A percentile compares a stretch with the other conserved stretches of the same genome.
These are phyloP conservation scores for Oceanites oceanicus DNA, from an alignment of 2,113 vertebrate species.

Conservation along the genomic window DNA sequence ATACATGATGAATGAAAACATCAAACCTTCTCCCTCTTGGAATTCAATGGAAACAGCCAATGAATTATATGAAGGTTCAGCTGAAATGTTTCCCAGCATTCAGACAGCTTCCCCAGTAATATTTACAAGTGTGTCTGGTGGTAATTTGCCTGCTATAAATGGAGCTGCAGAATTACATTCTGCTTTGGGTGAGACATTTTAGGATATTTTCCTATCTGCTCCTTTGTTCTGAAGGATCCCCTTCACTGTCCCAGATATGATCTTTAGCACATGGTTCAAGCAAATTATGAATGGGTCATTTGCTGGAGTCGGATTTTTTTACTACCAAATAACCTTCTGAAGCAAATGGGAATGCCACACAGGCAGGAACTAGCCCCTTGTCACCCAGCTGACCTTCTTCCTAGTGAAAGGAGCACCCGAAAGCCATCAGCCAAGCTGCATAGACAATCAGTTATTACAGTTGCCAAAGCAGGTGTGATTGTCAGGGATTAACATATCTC, in stretches of 20 bases:
- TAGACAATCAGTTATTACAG: constrained; percentile 89
- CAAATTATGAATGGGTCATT: constrained; percentile 73
- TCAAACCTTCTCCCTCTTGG: background rate
- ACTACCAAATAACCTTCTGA: constrained; percentile 60
- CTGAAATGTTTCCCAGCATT: constrained; percentile 74
- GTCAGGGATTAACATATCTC: constrained; percentile 82
- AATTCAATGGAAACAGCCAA: constrained; percentile 43
- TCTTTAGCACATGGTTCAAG: constrained; percentile 66
- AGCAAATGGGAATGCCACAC: constrained; percentile 82
- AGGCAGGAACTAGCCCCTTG: constrained; percentile 73
- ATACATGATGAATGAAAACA: constrained; percentile 48
- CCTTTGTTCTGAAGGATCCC: constrained; percentile 3
- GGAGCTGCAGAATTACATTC: constrained; percentile 45
- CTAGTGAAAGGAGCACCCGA: constrained; percentile 73
- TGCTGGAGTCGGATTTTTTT: constrained; percentile 62
- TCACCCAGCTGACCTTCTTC: constrained; percentile 79
- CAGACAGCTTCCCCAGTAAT: constrained; percentile 75
- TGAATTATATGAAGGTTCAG: constrained; percentile 79
- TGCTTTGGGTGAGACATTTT: constrained; percentile 61
- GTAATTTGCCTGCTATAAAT: constrained; percentile 35
- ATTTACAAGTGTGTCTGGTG: constrained; percentile 58
- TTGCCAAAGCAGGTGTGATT: constrained; percentile 88
- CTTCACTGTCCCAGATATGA: constrained; percentile 36
- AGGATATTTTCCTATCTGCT: constrained; percentile 3
- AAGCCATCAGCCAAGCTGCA: constrained; percentile 78